Base-by-base conservation (phyloP, 1,140 invertebrate species). In the Portunus trituberculatus region DNA sequence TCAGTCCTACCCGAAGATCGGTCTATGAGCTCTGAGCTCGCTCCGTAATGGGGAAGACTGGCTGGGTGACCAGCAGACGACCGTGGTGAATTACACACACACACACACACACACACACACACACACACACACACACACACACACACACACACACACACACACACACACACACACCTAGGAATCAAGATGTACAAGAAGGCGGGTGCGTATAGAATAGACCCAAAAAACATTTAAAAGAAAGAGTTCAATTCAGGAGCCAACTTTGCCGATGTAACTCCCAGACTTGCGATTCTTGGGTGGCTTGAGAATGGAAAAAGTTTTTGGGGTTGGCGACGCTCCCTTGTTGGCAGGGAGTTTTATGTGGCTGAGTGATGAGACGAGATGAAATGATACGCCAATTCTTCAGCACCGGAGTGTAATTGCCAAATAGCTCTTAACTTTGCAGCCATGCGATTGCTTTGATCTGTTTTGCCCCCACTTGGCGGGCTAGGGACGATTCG, bases 291-390 rank as follows among this genome's bases (percentile, higher is more conserved):
- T 76, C 67, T 76, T 76, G 67, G 67, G n/a, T 76, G 10, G 67
- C 67, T 76, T 76, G 67, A 76, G 67, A 76, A 76, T 76, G 67
- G 67, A 76, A 76, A 76, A 76, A 76, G 67, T 76, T 76, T 59
- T 76, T 7, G 67, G 16, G 67, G 67, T n/a, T n/a, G 67, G 67
- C 67, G 67, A 76, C 67, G 67, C 67, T 76, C 52, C 52, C 67
- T n/a, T 76, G 67, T 76, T 76, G 67, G 67, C 67, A 25, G 7
- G 20, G 67, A 76, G 67, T 76, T 76, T 76, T 76, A 76, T 76
- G 52, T 59, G 67, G 67, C 67, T 25, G 67, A 76, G 67, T n/a
- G 67, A 76, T n/a, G 25, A 76, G 20, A 76, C 67, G 20, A 76
- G 67, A 76, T 76, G 67, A 76, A 76, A 76, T 76, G 67, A 76